Evolutionary conservation across 1,140 invertebrate species (phyloP), one percentile per base, ranked within the genome.

Genomic region (Gyrodactylus salaris): DNA sequence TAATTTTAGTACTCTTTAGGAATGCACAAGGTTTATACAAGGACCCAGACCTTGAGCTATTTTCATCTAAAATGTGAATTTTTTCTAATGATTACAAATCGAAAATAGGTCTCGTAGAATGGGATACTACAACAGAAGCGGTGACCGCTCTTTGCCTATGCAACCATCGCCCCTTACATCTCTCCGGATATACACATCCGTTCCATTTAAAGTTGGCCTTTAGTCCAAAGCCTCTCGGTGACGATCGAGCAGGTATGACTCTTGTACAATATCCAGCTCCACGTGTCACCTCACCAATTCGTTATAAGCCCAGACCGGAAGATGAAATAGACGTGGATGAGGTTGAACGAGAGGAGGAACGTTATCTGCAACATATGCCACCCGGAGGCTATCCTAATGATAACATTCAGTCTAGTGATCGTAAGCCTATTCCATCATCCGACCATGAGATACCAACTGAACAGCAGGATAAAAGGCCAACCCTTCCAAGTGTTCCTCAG

Each of bases 141-240:
- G 26, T 71, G 7, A 26, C 21, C 7, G 70, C 21, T 7, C 21
- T 71, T 24, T 21, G 21, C 24, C 21, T 71, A 25, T 21, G 21
- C 1, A 71, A 71, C 26, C 70, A 71, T 25, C 25, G 21, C 1
- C 70, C 21, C 1, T n/a, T 71, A 20, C 25, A 24, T 21, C 70
- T 71, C 21, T 25, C 70, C 1, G 21, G 25, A 25, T 21, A 24
- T 26, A 71, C 21, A 21, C 70, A 71, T 71, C 70, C 70, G n/a
- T 71, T 71, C 25, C 70, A 71, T 25, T 24, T 71, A 20, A 71
- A 71, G 25, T 25, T 71, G 20, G 21, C 70, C 1, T 71, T 71
- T 25, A 71, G 70, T 71, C 70, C 70, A 54, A 54, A 54, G n/a
- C 34, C 34, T n/a, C 34, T 54, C n/a, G 34, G 34, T 54, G 34